Conservation (phyloP, 2,888 invertebrate genomes). For the Drosophila dives region DNA sequence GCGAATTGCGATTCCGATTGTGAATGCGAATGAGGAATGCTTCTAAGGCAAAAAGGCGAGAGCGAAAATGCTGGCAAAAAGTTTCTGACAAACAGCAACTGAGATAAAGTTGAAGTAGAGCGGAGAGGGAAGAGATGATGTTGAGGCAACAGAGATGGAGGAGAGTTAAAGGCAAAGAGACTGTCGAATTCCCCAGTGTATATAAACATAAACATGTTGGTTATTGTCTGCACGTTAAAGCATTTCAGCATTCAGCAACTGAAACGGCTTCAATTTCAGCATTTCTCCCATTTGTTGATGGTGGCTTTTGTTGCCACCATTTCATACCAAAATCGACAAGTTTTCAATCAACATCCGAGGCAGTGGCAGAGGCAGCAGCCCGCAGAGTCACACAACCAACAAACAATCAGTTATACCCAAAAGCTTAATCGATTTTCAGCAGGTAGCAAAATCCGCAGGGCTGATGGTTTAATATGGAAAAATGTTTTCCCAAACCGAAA, state of each 20-base stretch:
- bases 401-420: conserved; percentile 68
- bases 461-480: conserved; percentile 63
- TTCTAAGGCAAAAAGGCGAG: conserved; percentile 32
- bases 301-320: conserved; percentile 7
- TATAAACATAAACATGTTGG: conserved; percentile 65
- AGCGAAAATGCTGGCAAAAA: conserved; percentile 39
- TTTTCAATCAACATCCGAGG: conserved; percentile 62
- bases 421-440: conserved; percentile 71
- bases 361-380: conserved; percentile 9
- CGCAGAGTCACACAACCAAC: conserved; percentile 46
- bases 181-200: conserved; percentile 49
- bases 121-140: background rate
- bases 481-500: conserved; percentile 62
- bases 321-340: conserved; percentile 33
- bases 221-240: conserved; percentile 58
- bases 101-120: background rate
- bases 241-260: conserved; percentile 13
- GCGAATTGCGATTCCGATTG: conserved; percentile 39
- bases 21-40: conserved; percentile 43
- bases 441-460: conserved; percentile 55
- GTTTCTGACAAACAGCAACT: conserved; percentile 20
- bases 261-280: conserved; percentile 23
- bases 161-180: conserved; percentile 7
- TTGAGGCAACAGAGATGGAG: background rate
- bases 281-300: conserved; percentile 10